phyloP scores from a whole-genome alignment of 2,113 vertebrate genomes.

The Leptobrachium leishanense region DNA sequence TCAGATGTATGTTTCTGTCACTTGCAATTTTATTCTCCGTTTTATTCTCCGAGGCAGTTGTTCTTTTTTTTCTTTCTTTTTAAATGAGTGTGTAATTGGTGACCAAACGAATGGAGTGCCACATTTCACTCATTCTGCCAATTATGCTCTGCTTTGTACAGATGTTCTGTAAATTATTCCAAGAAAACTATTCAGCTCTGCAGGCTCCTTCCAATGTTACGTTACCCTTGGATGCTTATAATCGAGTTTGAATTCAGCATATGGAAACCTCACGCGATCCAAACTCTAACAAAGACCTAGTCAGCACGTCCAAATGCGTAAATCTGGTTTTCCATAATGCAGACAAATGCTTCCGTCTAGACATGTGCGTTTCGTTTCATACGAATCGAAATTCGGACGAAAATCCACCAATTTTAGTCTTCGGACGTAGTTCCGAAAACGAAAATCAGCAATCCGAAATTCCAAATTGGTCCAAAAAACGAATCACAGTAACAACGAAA shows the following conservation, averaged over 20 bases:
- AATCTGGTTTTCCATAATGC: background rate
- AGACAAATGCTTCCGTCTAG: too few relatives aligned
- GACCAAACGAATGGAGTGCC: background rate
- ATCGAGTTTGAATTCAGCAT: background rate
- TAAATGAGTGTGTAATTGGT: constrained; percentile 17
- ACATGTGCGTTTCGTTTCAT: too few relatives aligned
- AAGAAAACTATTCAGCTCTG: background rate
- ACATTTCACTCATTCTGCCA: background rate
- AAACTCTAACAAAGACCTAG: background rate
- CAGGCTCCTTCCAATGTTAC: background rate
- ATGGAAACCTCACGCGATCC: background rate
- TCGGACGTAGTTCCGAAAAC: too few relatives aligned
- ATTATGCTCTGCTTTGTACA: background rate
- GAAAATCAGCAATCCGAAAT: too few relatives aligned
- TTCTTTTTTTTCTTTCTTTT: background rate
- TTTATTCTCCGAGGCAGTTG: background rate
- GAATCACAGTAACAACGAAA: too few relatives aligned
- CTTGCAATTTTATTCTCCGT: background rate
- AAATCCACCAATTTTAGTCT: too few relatives aligned
- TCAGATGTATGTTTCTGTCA: background rate
- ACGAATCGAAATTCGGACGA: too few relatives aligned
- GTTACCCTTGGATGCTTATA: background rate
- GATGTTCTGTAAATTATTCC: background rate
- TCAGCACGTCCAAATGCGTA: too few relatives aligned
- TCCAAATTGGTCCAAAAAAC: too few relatives aligned